A percentile compares a stretch with the other conserved stretches of the same genome.
Conservation (phyloP, 2,113 vertebrate genomes). For the Odocoileus virginianus region DNA sequence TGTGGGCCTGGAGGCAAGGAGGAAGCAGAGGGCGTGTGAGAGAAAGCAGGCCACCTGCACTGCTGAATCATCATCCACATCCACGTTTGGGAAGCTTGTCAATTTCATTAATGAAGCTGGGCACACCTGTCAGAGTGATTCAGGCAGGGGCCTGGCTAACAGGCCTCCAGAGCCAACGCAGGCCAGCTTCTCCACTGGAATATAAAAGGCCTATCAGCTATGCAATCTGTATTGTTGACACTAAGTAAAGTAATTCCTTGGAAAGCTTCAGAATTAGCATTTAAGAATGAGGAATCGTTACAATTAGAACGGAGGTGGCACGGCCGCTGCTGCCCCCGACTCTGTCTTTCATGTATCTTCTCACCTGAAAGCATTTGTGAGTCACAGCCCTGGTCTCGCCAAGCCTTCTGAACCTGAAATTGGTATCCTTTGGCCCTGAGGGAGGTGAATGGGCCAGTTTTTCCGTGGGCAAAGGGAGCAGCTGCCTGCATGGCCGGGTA, state of each 20-base stretch:
- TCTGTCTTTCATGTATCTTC: conserved; percentile 52
- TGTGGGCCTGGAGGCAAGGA: accelerated
- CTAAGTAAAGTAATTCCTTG: conserved; percentile 69
- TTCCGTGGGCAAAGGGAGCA: neutral
- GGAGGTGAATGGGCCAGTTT: neutral
- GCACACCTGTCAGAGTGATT: conserved; percentile 54
- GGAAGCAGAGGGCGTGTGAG: accelerated
- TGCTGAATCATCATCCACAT: accelerated
- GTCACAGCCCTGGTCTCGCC: neutral
- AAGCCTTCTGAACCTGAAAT: neutral
- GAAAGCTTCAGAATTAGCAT: conserved; percentile 74
- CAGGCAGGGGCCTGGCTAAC: conserved; percentile 39
- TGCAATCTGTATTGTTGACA: conserved; percentile 71
- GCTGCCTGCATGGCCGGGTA: neutral
- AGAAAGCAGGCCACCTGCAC: accelerated
- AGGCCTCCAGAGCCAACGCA: neutral
- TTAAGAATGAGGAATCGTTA: conserved; percentile 66
- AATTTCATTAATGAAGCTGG: conserved; percentile 59
- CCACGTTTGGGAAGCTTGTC: neutral
- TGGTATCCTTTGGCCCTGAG: neutral
- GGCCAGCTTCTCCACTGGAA: neutral
- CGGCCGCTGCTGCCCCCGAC: accelerated
- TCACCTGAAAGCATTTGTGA: accelerated
- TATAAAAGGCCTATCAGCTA: accelerated
- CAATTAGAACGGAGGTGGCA: conserved; percentile 46